Evolutionary conservation across 2,797 vertebrate species (phyloP).

Genomic region (Cercopithecus mitis): DNA sequence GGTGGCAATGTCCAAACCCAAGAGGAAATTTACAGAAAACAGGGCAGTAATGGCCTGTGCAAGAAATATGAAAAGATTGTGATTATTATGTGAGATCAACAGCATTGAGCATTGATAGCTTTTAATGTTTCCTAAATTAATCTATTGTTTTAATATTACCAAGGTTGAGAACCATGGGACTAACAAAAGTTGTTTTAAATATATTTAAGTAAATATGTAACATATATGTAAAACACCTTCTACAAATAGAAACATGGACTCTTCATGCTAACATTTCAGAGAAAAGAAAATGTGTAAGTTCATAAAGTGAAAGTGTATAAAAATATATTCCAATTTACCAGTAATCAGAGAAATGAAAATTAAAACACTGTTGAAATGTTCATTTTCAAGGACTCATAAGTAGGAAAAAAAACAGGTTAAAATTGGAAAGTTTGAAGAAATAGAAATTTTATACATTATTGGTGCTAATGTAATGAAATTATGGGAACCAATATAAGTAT

Average conservation of each 20-base stretch:
- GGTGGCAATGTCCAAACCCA: not conserved
- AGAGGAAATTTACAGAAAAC: not conserved
- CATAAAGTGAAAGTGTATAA: not conserved
- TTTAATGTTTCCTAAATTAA: not conserved
- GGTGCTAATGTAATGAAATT: not conserved
- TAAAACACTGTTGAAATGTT: not conserved
- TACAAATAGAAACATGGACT: not conserved
- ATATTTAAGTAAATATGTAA: not conserved
- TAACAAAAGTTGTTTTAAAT: not conserved
- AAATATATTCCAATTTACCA: not conserved
- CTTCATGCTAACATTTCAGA: not conserved
- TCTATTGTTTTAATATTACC: not conserved
- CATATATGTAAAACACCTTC: not conserved
- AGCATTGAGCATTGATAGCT: not conserved
- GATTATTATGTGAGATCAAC: not conserved
- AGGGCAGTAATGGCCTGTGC: not conserved
- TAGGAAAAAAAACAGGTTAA: not conserved
- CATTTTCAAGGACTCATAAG: not conserved
- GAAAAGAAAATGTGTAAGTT: not conserved
- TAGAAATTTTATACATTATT: not conserved
- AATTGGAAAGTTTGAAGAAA: not conserved
- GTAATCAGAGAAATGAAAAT: not conserved
- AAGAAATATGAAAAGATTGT: not conserved
- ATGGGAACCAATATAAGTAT: not conserved
- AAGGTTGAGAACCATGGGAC: not conserved